A percentile compares a stretch with the other conserved stretches of the same genome.
These are phyloP conservation scores for Temnothorax nylanderi DNA, from an alignment of 1,140 invertebrate species.

Conservation along the genomic window DNA sequence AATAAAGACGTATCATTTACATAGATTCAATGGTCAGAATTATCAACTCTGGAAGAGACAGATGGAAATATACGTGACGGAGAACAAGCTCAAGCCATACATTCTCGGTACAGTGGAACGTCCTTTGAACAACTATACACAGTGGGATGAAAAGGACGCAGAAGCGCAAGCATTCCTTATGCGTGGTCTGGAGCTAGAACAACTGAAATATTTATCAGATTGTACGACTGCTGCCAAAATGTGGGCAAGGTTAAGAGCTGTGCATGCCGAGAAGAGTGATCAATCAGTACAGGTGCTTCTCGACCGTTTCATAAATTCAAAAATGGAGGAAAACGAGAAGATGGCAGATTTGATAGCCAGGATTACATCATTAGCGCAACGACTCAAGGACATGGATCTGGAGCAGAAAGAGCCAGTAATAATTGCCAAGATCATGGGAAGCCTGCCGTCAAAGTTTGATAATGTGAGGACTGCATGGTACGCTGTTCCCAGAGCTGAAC, in stretches of 20 bases:
- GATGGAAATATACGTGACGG: too few species aligned
- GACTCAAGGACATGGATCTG: not conserved
- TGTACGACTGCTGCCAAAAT: constrained; percentile 64
- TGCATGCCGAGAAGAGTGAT: constrained; percentile 68
- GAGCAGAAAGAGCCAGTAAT: not conserved
- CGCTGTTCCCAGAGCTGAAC: not conserved
- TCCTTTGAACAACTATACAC: too few species aligned
- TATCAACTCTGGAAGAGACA: too few species aligned
- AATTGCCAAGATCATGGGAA: not conserved
- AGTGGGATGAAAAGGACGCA: constrained; percentile 63
- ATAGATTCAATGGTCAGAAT: too few species aligned
- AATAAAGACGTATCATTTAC: too few species aligned
- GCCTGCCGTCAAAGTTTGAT: not conserved
- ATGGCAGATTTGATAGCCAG: not conserved
- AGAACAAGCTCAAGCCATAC: too few species aligned
- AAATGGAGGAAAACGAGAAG: constrained; percentile 36
- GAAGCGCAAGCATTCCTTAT: constrained; percentile 61
- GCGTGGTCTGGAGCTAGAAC: constrained; percentile 45
- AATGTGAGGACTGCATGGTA: not conserved
- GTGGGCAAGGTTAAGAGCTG: constrained; percentile 49
- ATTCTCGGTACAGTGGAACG: too few species aligned
- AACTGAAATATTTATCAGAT: constrained; percentile 57
- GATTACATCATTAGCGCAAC: not conserved
- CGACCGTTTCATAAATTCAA: constrained; percentile 63
- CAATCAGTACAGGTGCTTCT: constrained; percentile 60